These are phyloP conservation scores for Cassiopea andromeda DNA, from an alignment of 30 jellyfish, hydroid and myxozoan species.

Conservation along the genomic window DNA sequence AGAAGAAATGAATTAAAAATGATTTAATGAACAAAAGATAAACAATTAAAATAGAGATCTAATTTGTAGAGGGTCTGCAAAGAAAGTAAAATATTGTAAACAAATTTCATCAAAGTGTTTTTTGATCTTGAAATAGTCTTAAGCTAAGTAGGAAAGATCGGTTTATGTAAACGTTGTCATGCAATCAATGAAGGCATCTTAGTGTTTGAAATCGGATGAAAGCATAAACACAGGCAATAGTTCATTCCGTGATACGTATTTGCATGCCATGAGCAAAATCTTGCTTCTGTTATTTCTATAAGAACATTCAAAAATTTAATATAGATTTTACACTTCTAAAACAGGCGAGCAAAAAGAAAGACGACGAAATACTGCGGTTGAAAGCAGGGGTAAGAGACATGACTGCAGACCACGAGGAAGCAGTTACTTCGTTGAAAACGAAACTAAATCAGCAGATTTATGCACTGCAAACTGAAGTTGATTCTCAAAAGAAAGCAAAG, in stretches of 20 bases:
- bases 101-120: background rate
- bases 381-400: constrained; percentile 50
- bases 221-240: background rate
- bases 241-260: background rate
- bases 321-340: background rate
- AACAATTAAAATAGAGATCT: no score
- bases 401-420: constrained; percentile 61
- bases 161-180: background rate
- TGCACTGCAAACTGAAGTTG: constrained; percentile 57
- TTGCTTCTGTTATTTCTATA: background rate
- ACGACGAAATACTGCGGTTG: constrained; percentile 61
- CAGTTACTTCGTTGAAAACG: constrained; percentile 32
- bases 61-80: no score
- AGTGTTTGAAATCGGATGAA: background rate
- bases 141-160: background rate
- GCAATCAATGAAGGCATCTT: background rate
- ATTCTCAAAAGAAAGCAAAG: constrained; percentile 55
- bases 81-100: background rate
- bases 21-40: no score
- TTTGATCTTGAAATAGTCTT: background rate
- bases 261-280: background rate
- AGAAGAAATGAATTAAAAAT: no score
- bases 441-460: constrained; percentile 48
- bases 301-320: background rate
- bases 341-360: constrained; percentile 52